Conservation (phyloP, 2,888 invertebrate genomes). For the Troilus luridus region DNA sequence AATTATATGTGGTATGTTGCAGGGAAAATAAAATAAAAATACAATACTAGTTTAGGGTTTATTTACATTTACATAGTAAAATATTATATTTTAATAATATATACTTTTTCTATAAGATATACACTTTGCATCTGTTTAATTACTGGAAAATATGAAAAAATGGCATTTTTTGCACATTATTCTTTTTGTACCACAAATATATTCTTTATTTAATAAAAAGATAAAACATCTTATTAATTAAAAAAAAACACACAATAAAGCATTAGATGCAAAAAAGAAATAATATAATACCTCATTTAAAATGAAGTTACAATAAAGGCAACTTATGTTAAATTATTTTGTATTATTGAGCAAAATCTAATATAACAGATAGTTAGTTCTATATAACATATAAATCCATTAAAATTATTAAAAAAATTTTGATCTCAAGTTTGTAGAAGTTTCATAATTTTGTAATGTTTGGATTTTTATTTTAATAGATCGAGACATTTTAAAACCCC, state of each 20-base stretch:
- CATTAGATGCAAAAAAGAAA: constrained; percentile 51
- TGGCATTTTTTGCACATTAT: constrained; percentile 36
- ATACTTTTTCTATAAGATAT: constrained; percentile 45
- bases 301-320: constrained; percentile 53
- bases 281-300: constrained; percentile 46
- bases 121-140: constrained; percentile 32
- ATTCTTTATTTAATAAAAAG: not conserved
- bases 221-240: constrained; percentile 7
- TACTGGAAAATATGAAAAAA: constrained; percentile 45
- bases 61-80: constrained; percentile 60
- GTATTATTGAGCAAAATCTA: constrained; percentile 48
- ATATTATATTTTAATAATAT: constrained; percentile 52
- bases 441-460: not conserved
- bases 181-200: constrained; percentile 52
- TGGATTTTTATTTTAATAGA: not conserved
- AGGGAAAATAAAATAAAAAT: constrained; percentile 30
- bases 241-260: constrained; percentile 39
- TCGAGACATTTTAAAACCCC: not conserved
- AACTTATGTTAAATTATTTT: constrained; percentile 31
- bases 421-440: not conserved
- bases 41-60: constrained; percentile 44
- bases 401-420: not conserved
- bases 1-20: not conserved
- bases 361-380: constrained; percentile 16
- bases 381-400: constrained; percentile 17